phyloP scores from a whole-genome alignment of 2,797 vertebrate species.

The Microctenopoma stevenorrisi region DNA sequence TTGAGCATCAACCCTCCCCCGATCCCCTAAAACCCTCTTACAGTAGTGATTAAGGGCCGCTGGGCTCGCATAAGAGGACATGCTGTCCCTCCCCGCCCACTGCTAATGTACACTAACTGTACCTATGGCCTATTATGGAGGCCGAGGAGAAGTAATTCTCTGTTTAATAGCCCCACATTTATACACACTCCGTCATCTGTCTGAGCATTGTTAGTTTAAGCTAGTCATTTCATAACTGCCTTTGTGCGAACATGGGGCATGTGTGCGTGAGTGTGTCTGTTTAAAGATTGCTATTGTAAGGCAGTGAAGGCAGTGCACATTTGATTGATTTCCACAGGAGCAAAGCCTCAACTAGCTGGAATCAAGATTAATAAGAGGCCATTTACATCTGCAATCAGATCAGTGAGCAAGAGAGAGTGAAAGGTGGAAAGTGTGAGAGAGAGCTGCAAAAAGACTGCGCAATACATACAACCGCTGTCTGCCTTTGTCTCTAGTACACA shows the following conservation, averaged over 20 bases:
- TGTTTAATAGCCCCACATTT: conserved; percentile 67
- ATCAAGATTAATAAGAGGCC: conserved; percentile 80
- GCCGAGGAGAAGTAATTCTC: conserved; percentile 61
- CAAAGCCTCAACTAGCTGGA: conserved; percentile 67
- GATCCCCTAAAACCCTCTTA: conserved; percentile 56
- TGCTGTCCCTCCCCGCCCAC: conserved; percentile 37
- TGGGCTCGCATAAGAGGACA: conserved; percentile 47
- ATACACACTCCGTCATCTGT: conserved; percentile 60
- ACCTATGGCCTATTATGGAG: conserved; percentile 68
- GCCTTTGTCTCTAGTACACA: conserved; percentile 26
- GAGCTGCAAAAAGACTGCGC: conserved; percentile 6
- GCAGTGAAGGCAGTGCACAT: conserved; percentile 10
- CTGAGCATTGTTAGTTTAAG: conserved; percentile 67
- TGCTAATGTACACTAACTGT: conserved; percentile 70
- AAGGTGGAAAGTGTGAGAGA: conserved; percentile 7
- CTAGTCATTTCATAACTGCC: conserved; percentile 61
- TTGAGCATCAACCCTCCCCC: conserved; percentile 42
- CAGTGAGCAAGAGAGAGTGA: conserved; percentile 32
- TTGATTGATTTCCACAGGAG: conserved; percentile 75
- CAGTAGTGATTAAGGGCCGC: conserved; percentile 65
- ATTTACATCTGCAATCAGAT: conserved; percentile 78
- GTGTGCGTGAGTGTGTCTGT: conserved; percentile 33
- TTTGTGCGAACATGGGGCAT: conserved; percentile 49
- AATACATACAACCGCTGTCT: conserved; percentile 29
- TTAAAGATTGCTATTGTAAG: conserved; percentile 42